A percentile compares a stretch with the other conserved stretches of the same genome.
These are phyloP conservation scores for Zalophus californianus DNA, from an alignment of 2,797 vertebrate genomes.

Conservation along the genomic window DNA sequence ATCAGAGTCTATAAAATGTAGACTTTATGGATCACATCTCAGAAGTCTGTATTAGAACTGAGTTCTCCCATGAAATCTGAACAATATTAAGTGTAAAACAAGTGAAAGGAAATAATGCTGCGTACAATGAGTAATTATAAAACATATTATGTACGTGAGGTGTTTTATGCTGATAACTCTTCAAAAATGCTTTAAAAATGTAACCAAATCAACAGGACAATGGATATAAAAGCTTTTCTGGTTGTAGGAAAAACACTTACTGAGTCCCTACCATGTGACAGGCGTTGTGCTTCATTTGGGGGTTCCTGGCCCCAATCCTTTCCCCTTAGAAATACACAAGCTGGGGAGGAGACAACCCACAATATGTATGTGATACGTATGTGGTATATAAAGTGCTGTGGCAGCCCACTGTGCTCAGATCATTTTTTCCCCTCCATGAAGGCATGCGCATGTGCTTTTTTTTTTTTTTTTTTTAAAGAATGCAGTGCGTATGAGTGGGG, in stretches of 20 bases:
- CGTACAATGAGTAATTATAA: not conserved
- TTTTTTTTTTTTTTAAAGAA: too few species aligned
- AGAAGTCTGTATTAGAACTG: slow-evolving; percentile 40
- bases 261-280: not conserved
- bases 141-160: not conserved
- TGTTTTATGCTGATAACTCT: not conserved
- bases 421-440: not conserved
- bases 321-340: not conserved
- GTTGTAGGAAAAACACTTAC: not conserved
- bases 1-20: slow-evolving; percentile 25
- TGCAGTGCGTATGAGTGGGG: not conserved
- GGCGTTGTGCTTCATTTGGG: not conserved
- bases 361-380: not conserved
- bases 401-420: not conserved
- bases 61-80: slow-evolving; percentile 36
- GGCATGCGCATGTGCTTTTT: not conserved
- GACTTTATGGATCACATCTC: slow-evolving; percentile 29
- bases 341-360: not conserved
- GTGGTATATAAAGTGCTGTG: not conserved
- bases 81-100: not conserved
- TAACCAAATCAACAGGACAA: not conserved
- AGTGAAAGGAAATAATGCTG: not conserved
- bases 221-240: not conserved
- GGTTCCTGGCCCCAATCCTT: not conserved
- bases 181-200: not conserved